Evolutionary conservation across 2,113 vertebrate genomes (phyloP).

Genomic region (Oreochromis spilurus): DNA sequence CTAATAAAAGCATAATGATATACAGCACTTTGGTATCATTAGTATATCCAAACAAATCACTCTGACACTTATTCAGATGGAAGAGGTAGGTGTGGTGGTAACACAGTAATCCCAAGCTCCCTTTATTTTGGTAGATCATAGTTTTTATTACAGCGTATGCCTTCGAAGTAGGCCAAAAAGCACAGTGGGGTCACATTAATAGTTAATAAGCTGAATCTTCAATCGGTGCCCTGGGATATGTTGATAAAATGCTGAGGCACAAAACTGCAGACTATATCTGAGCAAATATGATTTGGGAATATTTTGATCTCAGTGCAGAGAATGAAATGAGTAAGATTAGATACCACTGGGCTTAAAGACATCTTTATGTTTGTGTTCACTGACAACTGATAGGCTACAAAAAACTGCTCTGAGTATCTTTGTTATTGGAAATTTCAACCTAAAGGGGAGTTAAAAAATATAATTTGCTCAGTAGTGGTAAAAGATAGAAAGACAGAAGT

Average conservation of each 20-base stretch:
- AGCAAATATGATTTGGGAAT: background rate
- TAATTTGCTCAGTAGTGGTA: background rate
- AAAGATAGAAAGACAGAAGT: background rate
- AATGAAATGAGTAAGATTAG: background rate
- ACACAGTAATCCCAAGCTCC: background rate
- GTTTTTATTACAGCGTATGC: background rate
- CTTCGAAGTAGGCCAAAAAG: background rate
- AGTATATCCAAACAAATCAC: background rate
- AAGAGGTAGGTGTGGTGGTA: background rate
- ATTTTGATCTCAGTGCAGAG: background rate
- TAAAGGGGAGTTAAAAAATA: background rate
- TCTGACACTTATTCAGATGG: background rate
- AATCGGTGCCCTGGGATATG: background rate
- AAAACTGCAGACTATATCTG: background rate
- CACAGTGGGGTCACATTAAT: background rate
- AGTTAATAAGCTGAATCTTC: background rate
- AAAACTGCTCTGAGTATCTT: background rate
- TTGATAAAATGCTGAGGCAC: background rate
- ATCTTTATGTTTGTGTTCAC: background rate
- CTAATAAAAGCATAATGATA: background rate
- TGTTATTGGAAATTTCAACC: background rate
- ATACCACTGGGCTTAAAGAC: background rate
- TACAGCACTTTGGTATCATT: background rate
- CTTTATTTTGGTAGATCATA: background rate
- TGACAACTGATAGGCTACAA: background rate